Evolutionary conservation across 2,797 vertebrate species (phyloP), one percentile per base, ranked within the genome.

Genomic region (Lagocephalus sceleratus): DNA sequence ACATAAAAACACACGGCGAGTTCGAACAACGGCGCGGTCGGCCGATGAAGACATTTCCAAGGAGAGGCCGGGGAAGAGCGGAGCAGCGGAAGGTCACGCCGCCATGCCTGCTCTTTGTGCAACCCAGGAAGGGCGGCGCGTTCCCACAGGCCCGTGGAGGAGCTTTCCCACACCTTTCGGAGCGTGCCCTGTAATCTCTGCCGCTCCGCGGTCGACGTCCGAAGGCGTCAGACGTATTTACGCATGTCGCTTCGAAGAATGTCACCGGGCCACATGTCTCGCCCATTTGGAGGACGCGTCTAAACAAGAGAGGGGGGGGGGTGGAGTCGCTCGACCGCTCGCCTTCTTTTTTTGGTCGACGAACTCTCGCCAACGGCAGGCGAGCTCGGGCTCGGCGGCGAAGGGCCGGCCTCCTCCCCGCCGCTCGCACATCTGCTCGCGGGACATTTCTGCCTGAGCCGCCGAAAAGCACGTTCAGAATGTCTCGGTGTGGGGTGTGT

Each of bases 231-330:
- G 47, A 76, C 57, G 54, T 82, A 70, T 76, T 20, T 32, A 35
- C 15, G 25, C 53, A 71, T 76, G 70, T 54, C 54, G 76, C 60
- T 55, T 53, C 19, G 47, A 76, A 76, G 78, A 89, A 88, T 88
- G 85, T 63, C 53, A 61, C 78, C 50, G 8, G 72, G 67, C 73
- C 52, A 71, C 75, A 59, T 67, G 54, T 70, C 44, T 66, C 45
- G 46, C 29, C 48, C 45, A 42, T 51, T 63, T 65, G 44, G 23
- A 14, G 32, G 12, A 35, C 12, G 12, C 12, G 32, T 14, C 32
- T 35, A 35, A 35, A 35, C 32, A 35, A 12, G 32, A 35, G 32
- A 12, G 32, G 32, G 11, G n/a, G 22, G 25, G 32, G 32, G 11
- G n/a, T 15, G 25, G 16, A 47, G 45, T 47, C 5, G 22, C 45